A percentile compares a stretch with the other conserved stretches of the same genome.
Conservation (phyloP, 2,797 vertebrate species). For the Trachurus trachurus region DNA sequence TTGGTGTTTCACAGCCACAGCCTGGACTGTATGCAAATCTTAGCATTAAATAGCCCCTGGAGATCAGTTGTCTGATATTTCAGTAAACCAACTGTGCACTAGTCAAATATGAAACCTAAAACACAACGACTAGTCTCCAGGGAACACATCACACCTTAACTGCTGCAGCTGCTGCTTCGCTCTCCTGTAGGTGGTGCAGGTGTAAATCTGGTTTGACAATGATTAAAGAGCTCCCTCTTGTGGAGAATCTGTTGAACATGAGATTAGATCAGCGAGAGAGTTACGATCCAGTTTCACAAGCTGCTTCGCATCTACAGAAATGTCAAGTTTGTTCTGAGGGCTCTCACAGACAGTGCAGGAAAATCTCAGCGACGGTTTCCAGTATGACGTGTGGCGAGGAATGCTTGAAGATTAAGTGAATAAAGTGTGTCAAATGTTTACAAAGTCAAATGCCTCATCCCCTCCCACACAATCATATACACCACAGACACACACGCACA, state of each 20-base stretch:
- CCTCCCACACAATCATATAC: constrained; percentile 5
- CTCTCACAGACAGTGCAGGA: too few relatives aligned
- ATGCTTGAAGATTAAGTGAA: constrained; percentile 52
- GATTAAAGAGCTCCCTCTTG: neutral
- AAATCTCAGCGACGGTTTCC: constrained; percentile 13
- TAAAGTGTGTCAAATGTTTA: constrained; percentile 10
- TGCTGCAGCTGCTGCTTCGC: neutral
- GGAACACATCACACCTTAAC: neutral
- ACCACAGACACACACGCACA: constrained; percentile 7
- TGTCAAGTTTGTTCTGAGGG: neutral
- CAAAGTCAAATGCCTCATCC: constrained; percentile 22
- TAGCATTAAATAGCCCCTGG: neutral
- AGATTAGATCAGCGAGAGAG: neutral
- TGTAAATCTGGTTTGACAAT: neutral
- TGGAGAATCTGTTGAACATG: neutral
- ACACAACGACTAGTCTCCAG: neutral
- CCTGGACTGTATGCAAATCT: neutral
- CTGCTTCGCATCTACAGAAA: constrained; percentile 14
- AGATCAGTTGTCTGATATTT: neutral
- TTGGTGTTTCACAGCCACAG: neutral
- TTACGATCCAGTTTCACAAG: neutral
- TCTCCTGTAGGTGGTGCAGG: neutral
- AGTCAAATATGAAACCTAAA: neutral
- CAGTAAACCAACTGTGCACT: too few relatives aligned
- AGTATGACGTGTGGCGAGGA: constrained; percentile 37